A percentile compares a stretch with the other conserved stretches of the same genome.
phyloP scores from a whole-genome alignment of 1,140 invertebrate species.

The Eupeodes corollae region DNA sequence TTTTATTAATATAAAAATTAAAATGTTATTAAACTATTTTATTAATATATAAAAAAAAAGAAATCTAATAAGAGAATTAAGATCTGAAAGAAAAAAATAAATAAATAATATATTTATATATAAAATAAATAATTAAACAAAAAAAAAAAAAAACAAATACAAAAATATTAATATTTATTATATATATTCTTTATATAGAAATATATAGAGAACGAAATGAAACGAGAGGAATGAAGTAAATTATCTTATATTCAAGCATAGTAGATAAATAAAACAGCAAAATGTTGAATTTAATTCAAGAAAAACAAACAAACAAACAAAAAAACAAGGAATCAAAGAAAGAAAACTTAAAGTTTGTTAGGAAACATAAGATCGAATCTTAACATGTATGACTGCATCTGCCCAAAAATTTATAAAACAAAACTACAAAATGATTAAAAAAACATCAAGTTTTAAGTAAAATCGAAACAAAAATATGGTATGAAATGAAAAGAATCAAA shows the following conservation, averaged over 20 bases:
- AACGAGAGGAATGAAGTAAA: no score
- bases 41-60: no score
- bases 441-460: neutral
- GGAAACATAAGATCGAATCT: constrained; percentile 3
- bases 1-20: neutral
- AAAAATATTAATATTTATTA: no score
- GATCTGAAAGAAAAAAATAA: no score
- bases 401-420: neutral
- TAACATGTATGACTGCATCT: constrained; percentile 5
- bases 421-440: neutral
- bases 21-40: neutral
- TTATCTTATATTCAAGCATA: neutral
- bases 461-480: no score
- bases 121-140: no score
- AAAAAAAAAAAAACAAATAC: no score
- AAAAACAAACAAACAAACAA: neutral
- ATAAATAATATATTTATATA: no score
- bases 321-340: neutral
- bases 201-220: no score
- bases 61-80: no score
- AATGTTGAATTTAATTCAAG: no score
- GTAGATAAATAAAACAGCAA: neutral
- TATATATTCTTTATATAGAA: no score
- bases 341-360: neutral
- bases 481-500: neutral